A percentile compares a stretch with the other conserved stretches of the same genome.
Evolutionary conservation across 2,888 invertebrate genomes (phyloP).

Genomic region (Lochmaea capreae): DNA sequence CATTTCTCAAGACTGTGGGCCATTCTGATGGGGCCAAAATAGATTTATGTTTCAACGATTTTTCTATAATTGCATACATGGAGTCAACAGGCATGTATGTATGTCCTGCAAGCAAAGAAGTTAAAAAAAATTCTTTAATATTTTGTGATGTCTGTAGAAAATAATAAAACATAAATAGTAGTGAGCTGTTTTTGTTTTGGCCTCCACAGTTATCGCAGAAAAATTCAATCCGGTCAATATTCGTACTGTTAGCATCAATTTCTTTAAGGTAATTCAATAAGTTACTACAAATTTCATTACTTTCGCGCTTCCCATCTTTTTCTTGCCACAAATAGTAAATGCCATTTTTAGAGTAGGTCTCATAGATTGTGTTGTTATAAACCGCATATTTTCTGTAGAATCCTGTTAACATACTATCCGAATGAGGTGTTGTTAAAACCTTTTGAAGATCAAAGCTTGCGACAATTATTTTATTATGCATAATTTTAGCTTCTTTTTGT

Average conservation of each 20-base stretch:
- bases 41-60: conserved; percentile 17
- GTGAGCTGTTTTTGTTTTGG: not conserved
- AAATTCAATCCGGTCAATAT: not conserved
- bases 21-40: conserved; percentile 23
- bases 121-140: not conserved
- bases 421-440: not conserved
- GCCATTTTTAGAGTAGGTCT: not conserved
- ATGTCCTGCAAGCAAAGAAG: not conserved
- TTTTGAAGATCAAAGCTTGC: not conserved
- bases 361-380: not conserved
- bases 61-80: conserved; percentile 7
- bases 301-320: not conserved
- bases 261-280: no score
- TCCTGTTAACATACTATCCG: not conserved
- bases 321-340: not conserved
- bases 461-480: no score
- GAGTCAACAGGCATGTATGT: not conserved
- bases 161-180: not conserved
- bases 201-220: not conserved
- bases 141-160: not conserved
- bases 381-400: not conserved
- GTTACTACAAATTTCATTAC: not conserved
- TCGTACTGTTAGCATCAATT: no score
- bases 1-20: conserved; percentile 15
- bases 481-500: no score